phyloP scores from a whole-genome alignment of 1,140 invertebrate genomes.

The Mesaphorura yosii region DNA sequence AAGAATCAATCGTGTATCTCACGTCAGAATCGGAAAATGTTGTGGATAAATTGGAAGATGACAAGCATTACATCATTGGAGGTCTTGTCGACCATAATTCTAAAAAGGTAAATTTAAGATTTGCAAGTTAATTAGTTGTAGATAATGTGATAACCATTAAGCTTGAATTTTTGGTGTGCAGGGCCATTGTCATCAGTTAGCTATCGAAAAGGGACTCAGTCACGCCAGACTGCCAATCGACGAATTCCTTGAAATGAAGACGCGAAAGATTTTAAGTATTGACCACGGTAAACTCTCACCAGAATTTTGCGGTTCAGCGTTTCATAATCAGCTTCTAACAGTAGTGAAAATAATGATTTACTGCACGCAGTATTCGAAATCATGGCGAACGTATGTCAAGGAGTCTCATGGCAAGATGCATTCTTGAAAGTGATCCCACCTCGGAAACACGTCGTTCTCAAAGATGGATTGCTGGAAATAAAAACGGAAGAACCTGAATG shows the following conservation, averaged over 20 bases:
- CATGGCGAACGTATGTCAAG: constrained; percentile 61
- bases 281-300: constrained; percentile 68
- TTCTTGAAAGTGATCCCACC: constrained; percentile 65
- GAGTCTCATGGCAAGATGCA: constrained; percentile 69
- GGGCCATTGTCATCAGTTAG: constrained; percentile 74
- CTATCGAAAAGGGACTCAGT: constrained; percentile 58
- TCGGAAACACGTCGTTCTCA: constrained; percentile 8
- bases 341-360: constrained; percentile 13
- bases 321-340: constrained; percentile 10
- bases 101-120: constrained; percentile 66
- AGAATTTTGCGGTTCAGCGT: constrained; percentile 14
- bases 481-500: too few species aligned
- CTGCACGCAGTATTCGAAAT: constrained; percentile 74
- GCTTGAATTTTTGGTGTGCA: constrained; percentile 38
- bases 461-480: too few species aligned
- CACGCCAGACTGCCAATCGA: constrained; percentile 83
- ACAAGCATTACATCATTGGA: constrained; percentile 85
- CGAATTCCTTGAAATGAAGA: constrained; percentile 83
- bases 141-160: too few species aligned
- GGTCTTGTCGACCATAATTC: constrained; percentile 94
- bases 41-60: constrained; percentile 59
- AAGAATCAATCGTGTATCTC: constrained; percentile 74
- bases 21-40: constrained; percentile 89
- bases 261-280: constrained; percentile 85
- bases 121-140: too few species aligned